Evolutionary conservation across 2,888 invertebrate species (phyloP), one percentile per base, ranked within the genome.

Genomic region (Eupithecia vulgata): DNA sequence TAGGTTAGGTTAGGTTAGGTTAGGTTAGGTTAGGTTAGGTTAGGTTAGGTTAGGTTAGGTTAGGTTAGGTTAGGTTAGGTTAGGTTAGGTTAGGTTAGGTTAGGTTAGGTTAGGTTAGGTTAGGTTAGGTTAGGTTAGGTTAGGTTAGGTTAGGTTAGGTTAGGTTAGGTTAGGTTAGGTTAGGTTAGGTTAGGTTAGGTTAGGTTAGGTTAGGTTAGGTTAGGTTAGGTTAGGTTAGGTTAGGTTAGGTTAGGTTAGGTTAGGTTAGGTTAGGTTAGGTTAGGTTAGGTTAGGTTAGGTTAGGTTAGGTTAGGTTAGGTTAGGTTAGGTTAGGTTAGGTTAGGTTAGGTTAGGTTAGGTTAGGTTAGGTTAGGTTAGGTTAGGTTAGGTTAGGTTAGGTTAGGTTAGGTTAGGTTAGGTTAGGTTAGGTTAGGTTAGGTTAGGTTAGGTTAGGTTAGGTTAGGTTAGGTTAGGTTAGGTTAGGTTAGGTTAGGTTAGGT

Each of bases 1-100:
- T 57, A 57, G 57, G 57, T 57, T 57, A 57, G 57, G 57, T 57
- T 57, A 57, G 57, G 57, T 57, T 57, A 57, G 57, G 57, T 57
- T 57, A 57, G 57, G 57, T 57, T 57, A 57, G 57, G 57, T 57
- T 57, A 57, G 57, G 57, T 57, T 57, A 57, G 57, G 57, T 57
- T 57, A 57, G 57, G 57, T 57, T 57, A 57, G 57, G 57, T 57
- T 57, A 57, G 57, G 57, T 57, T 57, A 57, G 57, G 57, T 57
- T 57, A 57, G 57, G 57, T 57, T 57, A 57, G 57, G 57, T 57
- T 57, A 57, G 57, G 57, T 57, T 57, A 57, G 57, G 57, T 57
- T 57, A 57, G 57, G 57, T 57, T 57, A 57, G 57, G 57, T 57
- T 57, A 57, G 57, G 57, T 57, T 57, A 57, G 57, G 57, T 57